Percentiles rank a stretch among this genome's conserved stretches.
Conservation (phyloP, 2,113 vertebrate genomes). For the Athene cunicularia region DNA sequence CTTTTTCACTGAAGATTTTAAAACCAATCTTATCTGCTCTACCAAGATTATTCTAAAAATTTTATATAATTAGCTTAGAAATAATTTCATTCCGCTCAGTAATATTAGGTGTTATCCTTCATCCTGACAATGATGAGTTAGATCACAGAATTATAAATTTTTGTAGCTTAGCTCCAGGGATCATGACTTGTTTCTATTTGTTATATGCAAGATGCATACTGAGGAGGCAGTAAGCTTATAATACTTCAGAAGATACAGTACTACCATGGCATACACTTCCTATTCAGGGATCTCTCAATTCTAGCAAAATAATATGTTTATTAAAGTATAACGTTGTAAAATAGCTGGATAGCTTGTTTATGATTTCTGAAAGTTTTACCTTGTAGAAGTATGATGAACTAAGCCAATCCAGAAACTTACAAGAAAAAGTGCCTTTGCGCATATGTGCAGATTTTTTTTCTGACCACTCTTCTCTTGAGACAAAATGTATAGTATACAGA, state of each 20-base stretch:
- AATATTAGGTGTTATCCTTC: background rate
- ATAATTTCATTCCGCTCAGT: background rate
- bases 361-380: background rate
- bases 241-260: background rate
- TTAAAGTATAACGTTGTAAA: background rate
- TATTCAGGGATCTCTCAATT: background rate
- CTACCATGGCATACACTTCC: background rate
- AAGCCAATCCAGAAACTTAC: background rate
- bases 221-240: background rate
- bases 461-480: background rate
- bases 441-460: background rate
- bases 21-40: background rate
- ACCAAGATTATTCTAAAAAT: background rate
- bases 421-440: background rate
- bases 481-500: background rate
- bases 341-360: background rate
- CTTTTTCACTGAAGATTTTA: background rate
- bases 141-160: background rate
- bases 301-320: background rate
- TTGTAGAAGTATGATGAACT: background rate
- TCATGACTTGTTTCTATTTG: background rate
- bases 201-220: background rate
- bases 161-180: background rate
- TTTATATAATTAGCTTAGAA: background rate
- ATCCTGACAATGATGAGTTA: background rate